Evolutionary conservation across 2,797 vertebrate species (phyloP), one percentile per base, ranked within the genome.

Genomic region (Mallotus villosus): DNA sequence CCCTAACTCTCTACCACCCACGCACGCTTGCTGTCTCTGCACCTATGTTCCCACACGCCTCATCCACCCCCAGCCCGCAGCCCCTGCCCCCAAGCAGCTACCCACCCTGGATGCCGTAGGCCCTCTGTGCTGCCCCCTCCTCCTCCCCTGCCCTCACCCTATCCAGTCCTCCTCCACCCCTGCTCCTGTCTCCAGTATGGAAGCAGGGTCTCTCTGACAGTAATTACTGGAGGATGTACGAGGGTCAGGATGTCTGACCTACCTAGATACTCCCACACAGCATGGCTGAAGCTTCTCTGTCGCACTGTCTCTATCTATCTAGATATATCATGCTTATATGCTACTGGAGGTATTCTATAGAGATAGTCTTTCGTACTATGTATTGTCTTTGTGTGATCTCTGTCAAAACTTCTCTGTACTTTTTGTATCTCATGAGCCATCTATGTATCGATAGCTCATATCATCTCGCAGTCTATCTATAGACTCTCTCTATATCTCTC

Each of bases 221-320:
- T 46, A 65, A 65, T 65, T 46, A 49, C 46, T 65, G 24, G 5
- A 22, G 41, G 63, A 66, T 46, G 34, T 22, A 65, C 37, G 37
- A 41, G 41, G 63, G 37, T 66, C 63, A 46, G 41, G 19, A 49
- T 57, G 32, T 57, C 66, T 58, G 64, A 67, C 46, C 24, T 51
- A 7, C 24, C 22, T 16, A 53, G 64, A 29, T 9, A 24, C 41
- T 21, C 34, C 65, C 27, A 17, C n/a, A 55, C 66, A n/a, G 49
- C 60, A 32, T 12, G 27, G 19, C 25, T 29, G 3, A 32, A n/a
- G 25, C 49, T 32, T 21, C 9, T 21, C 58, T 60, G 2, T 25
- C 24, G 3, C 11, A 2, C 58, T 60, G 22, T 25, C 2, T 22
- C 8, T 9, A 4, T 32, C 27, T n/a, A n/a, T n/a, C n/a, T n/a